Percentiles rank a stretch among this genome's conserved stretches.
phyloP scores from a whole-genome alignment of 2,888 invertebrate species.

The Meiosimyza platycephala region DNA sequence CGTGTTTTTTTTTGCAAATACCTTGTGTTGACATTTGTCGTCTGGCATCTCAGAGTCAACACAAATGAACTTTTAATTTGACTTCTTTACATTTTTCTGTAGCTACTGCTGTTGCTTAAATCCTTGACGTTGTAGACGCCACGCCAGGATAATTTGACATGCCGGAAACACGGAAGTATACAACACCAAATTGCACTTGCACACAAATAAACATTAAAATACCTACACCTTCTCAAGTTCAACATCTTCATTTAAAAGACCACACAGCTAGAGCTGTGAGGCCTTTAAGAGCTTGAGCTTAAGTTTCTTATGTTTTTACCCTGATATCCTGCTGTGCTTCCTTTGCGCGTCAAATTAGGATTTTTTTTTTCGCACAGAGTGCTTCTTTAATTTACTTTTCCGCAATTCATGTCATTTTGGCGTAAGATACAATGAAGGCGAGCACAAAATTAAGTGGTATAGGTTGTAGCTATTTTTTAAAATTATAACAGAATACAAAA shows the following conservation, averaged over 20 bases:
- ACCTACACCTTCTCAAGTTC: not conserved
- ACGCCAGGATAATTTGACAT: too few relatives aligned
- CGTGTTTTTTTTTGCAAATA: conserved; percentile 23
- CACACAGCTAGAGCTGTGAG: not conserved
- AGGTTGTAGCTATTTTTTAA: too few relatives aligned
- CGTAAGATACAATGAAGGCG: not conserved
- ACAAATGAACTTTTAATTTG: conserved; percentile 28
- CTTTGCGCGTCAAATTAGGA: not conserved
- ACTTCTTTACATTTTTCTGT: not conserved
- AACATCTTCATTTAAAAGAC: not conserved
- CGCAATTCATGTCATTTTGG: too few relatives aligned
- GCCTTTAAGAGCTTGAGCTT: not conserved
- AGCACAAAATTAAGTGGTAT: too few relatives aligned
- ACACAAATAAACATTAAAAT: too few relatives aligned
- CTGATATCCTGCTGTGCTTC: not conserved
- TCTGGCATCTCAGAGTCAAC: conserved; percentile 7
- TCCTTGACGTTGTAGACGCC: too few relatives aligned
- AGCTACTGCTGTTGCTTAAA: too few relatives aligned
- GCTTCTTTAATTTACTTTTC: not conserved
- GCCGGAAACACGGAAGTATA: too few relatives aligned
- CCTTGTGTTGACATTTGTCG: not conserved
- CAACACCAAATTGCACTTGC: too few relatives aligned
- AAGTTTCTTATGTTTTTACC: conserved; percentile 11
- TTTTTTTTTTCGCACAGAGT: not conserved
- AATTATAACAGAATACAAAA: too few relatives aligned